Conservation (phyloP, 2,113 vertebrate genomes). For the Narcine bancroftii region DNA sequence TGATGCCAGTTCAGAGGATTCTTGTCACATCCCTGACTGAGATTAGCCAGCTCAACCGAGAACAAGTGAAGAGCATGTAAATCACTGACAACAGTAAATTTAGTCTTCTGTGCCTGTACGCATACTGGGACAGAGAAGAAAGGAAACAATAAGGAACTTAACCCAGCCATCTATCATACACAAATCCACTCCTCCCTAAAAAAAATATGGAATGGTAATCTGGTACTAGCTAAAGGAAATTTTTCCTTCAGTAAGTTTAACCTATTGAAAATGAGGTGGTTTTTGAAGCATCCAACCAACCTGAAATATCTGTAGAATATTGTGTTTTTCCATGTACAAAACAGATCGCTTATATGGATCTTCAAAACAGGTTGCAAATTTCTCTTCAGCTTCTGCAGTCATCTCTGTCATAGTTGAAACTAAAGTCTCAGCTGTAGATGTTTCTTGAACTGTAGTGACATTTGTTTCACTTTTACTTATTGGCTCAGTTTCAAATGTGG, state of each 20-base stretch:
- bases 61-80: background rate
- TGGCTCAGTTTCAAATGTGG: background rate
- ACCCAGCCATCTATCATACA: background rate
- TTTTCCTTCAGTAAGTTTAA: background rate
- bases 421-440: background rate
- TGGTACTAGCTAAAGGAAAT: background rate
- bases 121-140: background rate
- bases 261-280: background rate
- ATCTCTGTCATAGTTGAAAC: background rate
- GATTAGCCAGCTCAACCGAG: background rate
- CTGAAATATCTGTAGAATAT: slow-evolving; percentile 70
- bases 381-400: background rate
- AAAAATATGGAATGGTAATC: background rate
- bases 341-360: slow-evolving; percentile 62
- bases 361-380: slow-evolving; percentile 42
- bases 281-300: slow-evolving; percentile 48
- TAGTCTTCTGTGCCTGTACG: background rate
- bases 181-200: background rate
- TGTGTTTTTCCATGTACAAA: slow-evolving; percentile 65
- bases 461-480: background rate
- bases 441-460: no score
- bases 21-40: background rate
- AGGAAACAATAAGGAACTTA: background rate
- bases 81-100: background rate
- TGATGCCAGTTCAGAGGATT: background rate